Base-by-base conservation (phyloP, 2,113 vertebrate species). In the Casuarius casuarius region DNA sequence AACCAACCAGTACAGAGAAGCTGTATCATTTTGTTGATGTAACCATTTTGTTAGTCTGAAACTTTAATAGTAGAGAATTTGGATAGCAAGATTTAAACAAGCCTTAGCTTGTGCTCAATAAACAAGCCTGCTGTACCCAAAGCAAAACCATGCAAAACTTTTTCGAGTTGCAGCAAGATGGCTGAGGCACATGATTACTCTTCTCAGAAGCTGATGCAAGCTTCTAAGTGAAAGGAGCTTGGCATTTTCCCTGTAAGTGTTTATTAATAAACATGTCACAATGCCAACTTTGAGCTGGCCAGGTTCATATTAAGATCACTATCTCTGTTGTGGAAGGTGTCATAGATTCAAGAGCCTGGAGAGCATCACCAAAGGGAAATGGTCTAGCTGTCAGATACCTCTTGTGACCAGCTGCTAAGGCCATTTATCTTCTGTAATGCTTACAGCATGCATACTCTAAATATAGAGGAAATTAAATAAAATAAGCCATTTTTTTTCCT, bases 41-140 rank as follows among this genome's bases (percentile, higher is more conserved):
- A n/a, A n/a, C n/a, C n/a, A n/a, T n/a, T n/a, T n/a, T n/a, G n/a
- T n/a, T n/a, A n/a, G 66, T 23, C 76, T 56, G 40, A 94, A 94
- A 84, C 65, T 58, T 82, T 92, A 87, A 81, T 20, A 74, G 82
- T 33, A 49, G 40, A 51, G 67, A 93, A 97, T 93, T 77, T 82
- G 92, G 95, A 74, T 72, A 92, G 90, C 94, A 29, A 35, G 85
- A 91, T 92, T 94, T 79, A 94, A 94, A 96, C 96, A 84, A 85
- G 97, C 90, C 88, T 74, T 94, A 58, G 91, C 94, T 89, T 62
- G 93, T 54, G 87, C 78, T 70, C 54, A 75, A 95, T 94, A 95
- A 94, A 92, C 95, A 94, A 93, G 88, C 87, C 89, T 72, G 44
- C 81, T 59, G 73, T 94, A 89, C 89, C 85, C 91, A 94, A 97